Conservation (phyloP, 2,797 vertebrate species). For the Menidia menidia region DNA sequence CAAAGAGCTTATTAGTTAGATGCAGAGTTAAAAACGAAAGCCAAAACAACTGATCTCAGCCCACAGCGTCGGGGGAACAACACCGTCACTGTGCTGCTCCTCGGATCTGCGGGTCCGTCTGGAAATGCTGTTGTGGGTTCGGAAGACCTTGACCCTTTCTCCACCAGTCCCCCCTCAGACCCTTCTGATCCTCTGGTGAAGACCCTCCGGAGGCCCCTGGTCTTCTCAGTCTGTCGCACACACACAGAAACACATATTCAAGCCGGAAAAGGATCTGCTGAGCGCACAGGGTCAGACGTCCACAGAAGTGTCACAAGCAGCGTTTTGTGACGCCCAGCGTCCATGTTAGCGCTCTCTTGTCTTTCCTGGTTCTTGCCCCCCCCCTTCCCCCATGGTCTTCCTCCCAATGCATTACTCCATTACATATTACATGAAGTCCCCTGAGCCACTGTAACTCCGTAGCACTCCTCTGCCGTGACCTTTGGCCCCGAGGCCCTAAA, state of each 20-base stretch:
- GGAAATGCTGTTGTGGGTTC: constrained; percentile 53
- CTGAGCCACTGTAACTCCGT: constrained; percentile 60
- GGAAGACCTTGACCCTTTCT: constrained; percentile 55
- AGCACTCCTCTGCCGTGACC: constrained; percentile 65
- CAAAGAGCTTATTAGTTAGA: constrained; percentile 3
- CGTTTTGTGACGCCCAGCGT: constrained; percentile 59
- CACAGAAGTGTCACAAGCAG: constrained; percentile 47
- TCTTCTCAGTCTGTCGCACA: not conserved
- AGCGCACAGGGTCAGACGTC: constrained; percentile 48
- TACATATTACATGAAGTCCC: constrained; percentile 41
- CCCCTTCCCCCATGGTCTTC: constrained; percentile 26
- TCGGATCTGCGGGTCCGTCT: constrained; percentile 28
- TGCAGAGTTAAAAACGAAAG: constrained; percentile 7
- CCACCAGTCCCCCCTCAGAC: constrained; percentile 44
- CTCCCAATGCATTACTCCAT: constrained; percentile 35
- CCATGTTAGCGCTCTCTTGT: constrained; percentile 51
- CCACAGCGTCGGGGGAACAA: constrained; percentile 22
- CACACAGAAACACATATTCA: not conserved
- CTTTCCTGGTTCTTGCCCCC: constrained; percentile 45
- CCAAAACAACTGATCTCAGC: constrained; percentile 16
- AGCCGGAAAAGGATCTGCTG: constrained; percentile 30
- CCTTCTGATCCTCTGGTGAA: constrained; percentile 58
- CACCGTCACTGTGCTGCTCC: constrained; percentile 11
- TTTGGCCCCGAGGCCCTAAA: constrained; percentile 55
- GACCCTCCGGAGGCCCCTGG: constrained; percentile 38